Conservation (phyloP, 2,888 invertebrate species). For the Chalcis sispes region DNA sequence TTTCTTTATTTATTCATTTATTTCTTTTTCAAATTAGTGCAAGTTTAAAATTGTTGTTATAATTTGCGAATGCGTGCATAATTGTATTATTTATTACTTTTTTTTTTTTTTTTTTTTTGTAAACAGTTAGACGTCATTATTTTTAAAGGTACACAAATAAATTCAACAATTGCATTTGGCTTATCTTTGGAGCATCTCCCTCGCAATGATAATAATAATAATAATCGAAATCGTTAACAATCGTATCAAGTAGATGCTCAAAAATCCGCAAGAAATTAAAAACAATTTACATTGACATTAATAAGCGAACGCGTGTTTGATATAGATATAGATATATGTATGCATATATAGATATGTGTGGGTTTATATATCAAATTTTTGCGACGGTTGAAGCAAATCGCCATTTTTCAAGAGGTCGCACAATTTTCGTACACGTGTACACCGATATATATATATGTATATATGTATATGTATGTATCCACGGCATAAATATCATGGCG, state of each 20-base stretch:
- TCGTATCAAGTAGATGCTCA: neutral
- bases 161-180: constrained; percentile 39
- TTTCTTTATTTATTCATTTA: constrained; percentile 45
- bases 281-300: too few species aligned
- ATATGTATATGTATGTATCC: neutral
- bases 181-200: constrained; percentile 8
- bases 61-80: constrained; percentile 22
- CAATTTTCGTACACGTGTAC: neutral
- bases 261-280: neutral
- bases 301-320: too few species aligned
- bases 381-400: too few species aligned
- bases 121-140: constrained; percentile 39
- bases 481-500: neutral
- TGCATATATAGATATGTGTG: too few species aligned
- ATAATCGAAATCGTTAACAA: constrained; percentile 14
- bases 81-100: too few species aligned
- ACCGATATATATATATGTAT: neutral
- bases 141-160: constrained; percentile 34
- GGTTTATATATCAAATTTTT: too few species aligned
- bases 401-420: constrained; percentile 1
- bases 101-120: too few species aligned
- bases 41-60: constrained; percentile 29
- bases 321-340: too few species aligned
- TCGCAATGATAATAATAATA: constrained; percentile 10
- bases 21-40: constrained; percentile 28